Evolutionary conservation across 2,113 vertebrate species (phyloP).

Genomic region (Coptodon bakossiorum): DNA sequence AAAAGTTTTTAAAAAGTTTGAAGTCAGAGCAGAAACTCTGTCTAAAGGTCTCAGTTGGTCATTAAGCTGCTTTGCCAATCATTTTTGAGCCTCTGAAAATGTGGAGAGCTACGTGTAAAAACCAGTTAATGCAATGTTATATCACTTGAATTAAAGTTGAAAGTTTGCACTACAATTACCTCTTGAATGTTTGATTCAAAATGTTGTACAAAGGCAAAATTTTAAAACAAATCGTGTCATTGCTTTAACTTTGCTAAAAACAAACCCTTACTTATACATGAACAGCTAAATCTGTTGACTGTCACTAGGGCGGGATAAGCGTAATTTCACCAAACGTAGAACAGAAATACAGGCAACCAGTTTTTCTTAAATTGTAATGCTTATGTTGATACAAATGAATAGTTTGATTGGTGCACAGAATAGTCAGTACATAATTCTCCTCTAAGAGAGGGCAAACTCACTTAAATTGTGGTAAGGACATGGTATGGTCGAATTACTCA

Average conservation of each 20-base stretch:
- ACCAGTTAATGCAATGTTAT: not conserved
- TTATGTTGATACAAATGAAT: not conserved
- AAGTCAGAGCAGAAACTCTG: not conserved
- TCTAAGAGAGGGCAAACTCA: not conserved
- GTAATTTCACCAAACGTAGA: not conserved
- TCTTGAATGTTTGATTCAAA: not conserved
- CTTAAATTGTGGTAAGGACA: not conserved
- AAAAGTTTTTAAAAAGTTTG: not conserved
- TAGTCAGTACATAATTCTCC: not conserved
- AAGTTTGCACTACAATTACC: not conserved
- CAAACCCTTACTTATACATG: not conserved
- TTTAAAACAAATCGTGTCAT: fast-evolving
- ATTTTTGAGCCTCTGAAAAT: not conserved
- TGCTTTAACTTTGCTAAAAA: not conserved
- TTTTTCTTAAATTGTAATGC: not conserved
- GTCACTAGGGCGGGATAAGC: not conserved
- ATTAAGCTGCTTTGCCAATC: not conserved
- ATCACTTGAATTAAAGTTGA: not conserved
- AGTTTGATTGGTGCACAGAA: not conserved
- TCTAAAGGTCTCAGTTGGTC: not conserved
- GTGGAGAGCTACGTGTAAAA: not conserved
- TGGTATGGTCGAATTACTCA: not conserved
- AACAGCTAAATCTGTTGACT: not conserved
- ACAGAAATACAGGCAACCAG: not conserved
- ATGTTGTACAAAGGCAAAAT: not conserved